A percentile compares a stretch with the other conserved stretches of the same genome.
Conservation (phyloP, 2,797 vertebrate genomes). For the Hypotaenidia philippensis region DNA sequence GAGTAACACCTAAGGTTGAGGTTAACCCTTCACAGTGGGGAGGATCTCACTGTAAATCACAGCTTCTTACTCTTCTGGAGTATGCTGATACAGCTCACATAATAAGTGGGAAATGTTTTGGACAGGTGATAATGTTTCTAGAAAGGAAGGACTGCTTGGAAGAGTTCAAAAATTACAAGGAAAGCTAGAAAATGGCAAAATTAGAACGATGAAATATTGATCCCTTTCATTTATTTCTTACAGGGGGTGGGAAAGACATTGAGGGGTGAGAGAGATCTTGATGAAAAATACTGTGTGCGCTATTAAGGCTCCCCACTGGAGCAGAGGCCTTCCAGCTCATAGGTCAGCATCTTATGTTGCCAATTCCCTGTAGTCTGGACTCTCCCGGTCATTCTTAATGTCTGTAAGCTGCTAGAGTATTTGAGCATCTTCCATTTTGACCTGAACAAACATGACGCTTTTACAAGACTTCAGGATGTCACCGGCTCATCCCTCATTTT, state of each 20-base stretch:
- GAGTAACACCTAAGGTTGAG: background rate
- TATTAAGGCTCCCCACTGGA: background rate
- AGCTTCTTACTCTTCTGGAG: background rate
- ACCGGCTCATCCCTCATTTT: background rate
- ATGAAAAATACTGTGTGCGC: background rate
- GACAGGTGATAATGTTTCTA: background rate
- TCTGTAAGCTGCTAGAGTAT: background rate
- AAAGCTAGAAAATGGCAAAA: background rate
- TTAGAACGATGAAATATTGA: background rate
- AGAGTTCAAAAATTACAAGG: background rate
- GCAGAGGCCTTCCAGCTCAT: background rate
- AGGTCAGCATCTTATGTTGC: background rate
- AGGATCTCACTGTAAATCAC: background rate
- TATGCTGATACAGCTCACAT: background rate
- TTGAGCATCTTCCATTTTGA: background rate
- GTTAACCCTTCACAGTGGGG: conserved; percentile 24
- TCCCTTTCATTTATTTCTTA: background rate
- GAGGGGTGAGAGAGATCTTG: background rate
- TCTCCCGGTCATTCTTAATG: background rate
- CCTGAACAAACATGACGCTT: background rate
- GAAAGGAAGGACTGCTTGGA: background rate
- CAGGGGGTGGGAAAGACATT: background rate
- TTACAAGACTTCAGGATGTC: background rate
- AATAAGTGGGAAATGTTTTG: background rate
- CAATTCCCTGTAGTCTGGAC: background rate